Percentiles rank a stretch among this genome's conserved stretches.
Evolutionary conservation across 2,113 vertebrate genomes (phyloP).

Genomic region (Pomatostomus ruficeps): DNA sequence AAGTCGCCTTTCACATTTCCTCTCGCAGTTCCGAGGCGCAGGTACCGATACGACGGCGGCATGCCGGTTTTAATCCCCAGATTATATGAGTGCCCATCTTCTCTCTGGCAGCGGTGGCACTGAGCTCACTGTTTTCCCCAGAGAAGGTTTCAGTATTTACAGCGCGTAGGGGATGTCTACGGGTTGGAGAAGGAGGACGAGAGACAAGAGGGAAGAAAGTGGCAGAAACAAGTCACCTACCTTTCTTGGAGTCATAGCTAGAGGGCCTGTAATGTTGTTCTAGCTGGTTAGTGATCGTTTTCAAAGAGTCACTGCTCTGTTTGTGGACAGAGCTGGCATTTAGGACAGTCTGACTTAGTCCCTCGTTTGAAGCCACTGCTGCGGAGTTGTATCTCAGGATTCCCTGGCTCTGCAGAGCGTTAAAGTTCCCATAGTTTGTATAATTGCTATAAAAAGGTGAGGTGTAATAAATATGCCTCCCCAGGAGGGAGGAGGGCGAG

Average conservation of each 20-base stretch:
- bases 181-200: not conserved
- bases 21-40: not conserved
- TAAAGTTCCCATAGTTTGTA: slow-evolving; percentile 97
- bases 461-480: slow-evolving; percentile 96
- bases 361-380: slow-evolving; percentile 80
- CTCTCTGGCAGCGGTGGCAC: not conserved
- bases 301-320: slow-evolving; percentile 84
- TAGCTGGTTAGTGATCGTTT: slow-evolving; percentile 81
- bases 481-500: slow-evolving; percentile 88
- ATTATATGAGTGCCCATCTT: not conserved
- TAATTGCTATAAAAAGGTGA: slow-evolving; percentile 98
- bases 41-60: not conserved
- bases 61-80: not conserved
- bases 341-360: slow-evolving; percentile 77
- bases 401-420: slow-evolving; percentile 91
- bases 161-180: not conserved
- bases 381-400: slow-evolving; percentile 91
- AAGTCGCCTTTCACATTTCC: not conserved
- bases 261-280: slow-evolving; percentile 87
- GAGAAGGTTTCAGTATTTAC: not conserved
- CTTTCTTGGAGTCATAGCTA: slow-evolving; percentile 92
- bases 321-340: slow-evolving; percentile 78
- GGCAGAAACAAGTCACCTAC: slow-evolving; percentile 72
- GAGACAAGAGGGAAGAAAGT: not conserved
- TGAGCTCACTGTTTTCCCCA: not conserved